phyloP scores from a whole-genome alignment of 1,140 invertebrate genomes.

The Scaptomyza hsui region DNA sequence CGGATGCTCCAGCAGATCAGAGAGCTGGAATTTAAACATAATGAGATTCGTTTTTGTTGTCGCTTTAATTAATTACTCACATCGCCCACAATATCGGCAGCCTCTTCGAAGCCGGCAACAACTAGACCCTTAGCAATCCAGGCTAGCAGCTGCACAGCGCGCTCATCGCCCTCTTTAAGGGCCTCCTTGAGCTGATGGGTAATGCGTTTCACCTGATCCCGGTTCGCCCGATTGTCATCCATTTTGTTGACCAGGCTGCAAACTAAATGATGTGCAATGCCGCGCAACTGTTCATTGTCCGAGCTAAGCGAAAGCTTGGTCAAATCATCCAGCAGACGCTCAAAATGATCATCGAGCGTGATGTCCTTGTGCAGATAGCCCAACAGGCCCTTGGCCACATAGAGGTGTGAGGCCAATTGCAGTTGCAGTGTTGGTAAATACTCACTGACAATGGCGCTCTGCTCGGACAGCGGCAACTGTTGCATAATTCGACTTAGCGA shows the following conservation, averaged over 20 bases:
- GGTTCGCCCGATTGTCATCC: slow-evolving; percentile 55
- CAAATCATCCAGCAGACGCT: slow-evolving; percentile 70
- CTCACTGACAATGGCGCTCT: slow-evolving; percentile 70
- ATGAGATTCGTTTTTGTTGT: too few relatives aligned
- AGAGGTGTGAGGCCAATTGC: slow-evolving; percentile 63
- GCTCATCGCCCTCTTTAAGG: slow-evolving; percentile 67
- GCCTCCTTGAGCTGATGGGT: slow-evolving; percentile 50
- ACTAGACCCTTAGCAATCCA: slow-evolving; percentile 79
- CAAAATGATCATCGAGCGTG: slow-evolving; percentile 75
- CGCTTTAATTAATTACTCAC: slow-evolving; percentile 43
- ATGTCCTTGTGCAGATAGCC: slow-evolving; percentile 74
- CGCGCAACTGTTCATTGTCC: slow-evolving; percentile 63
- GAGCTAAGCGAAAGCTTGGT: slow-evolving; percentile 63
- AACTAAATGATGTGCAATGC: slow-evolving; percentile 69
- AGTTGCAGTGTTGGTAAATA: slow-evolving; percentile 70
- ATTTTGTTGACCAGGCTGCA: slow-evolving; percentile 81
- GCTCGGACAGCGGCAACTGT: slow-evolving; percentile 67
- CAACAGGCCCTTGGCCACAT: slow-evolving; percentile 72
- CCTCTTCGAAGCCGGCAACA: slow-evolving; percentile 69
- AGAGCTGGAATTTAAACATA: slow-evolving; percentile 44
- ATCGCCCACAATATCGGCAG: slow-evolving; percentile 71
- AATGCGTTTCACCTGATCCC: slow-evolving; percentile 50
- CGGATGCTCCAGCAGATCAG: slow-evolving; percentile 78
- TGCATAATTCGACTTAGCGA: slow-evolving; percentile 66
- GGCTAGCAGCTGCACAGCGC: slow-evolving; percentile 70